A percentile compares a stretch with the other conserved stretches of the same genome.
phyloP scores from a whole-genome alignment of 2,113 vertebrate genomes.

The Pterocles orientalis region DNA sequence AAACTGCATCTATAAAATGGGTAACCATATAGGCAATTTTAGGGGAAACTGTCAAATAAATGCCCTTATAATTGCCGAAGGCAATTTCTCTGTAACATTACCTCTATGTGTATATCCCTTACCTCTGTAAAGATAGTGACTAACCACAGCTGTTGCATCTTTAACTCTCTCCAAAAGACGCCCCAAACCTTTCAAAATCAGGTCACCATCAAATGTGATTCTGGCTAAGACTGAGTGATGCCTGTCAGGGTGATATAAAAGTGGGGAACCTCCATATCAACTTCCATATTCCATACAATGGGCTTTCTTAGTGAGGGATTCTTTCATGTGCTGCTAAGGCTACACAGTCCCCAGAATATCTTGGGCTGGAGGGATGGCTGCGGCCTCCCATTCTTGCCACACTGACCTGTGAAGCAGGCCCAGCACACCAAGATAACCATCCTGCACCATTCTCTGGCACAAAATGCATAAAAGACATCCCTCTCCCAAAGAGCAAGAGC shows the following conservation, averaged over 20 bases:
- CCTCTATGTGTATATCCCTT: background rate
- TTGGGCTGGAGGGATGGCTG: background rate
- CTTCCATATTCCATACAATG: background rate
- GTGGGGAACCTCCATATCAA: background rate
- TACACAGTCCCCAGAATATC: background rate
- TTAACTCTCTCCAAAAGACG: background rate
- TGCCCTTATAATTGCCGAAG: background rate
- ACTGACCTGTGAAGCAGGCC: background rate
- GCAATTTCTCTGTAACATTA: background rate
- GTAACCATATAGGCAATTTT: background rate
- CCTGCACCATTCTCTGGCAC: background rate
- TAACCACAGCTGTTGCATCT: background rate
- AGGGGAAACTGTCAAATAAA: background rate
- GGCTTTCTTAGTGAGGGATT: background rate
- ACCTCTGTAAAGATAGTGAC: background rate
- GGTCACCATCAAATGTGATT: background rate
- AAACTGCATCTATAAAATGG: background rate
- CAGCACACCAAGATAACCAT: background rate
- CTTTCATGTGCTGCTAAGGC: background rate
- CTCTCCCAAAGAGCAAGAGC: background rate
- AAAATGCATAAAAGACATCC: background rate
- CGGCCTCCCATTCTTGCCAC: background rate
- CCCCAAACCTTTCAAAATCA: background rate
- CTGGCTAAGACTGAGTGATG: background rate
- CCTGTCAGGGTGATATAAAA: background rate